Evolutionary conservation across 2,113 vertebrate species (phyloP).

Genomic region (Podocnemis expansa): DNA sequence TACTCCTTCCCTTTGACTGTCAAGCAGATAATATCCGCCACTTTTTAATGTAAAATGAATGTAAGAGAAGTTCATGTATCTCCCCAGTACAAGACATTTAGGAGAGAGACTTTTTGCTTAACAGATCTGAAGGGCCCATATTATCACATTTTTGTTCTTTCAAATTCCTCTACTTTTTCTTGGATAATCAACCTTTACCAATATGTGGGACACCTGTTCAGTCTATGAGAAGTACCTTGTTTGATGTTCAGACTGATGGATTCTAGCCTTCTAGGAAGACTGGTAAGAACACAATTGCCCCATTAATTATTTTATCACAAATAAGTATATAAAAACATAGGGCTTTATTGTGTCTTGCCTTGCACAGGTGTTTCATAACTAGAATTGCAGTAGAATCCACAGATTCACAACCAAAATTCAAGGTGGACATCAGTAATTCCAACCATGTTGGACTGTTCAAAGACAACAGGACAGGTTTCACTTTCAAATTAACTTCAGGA

Average conservation of each 20-base stretch:
- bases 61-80: background rate
- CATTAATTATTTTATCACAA: background rate
- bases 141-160: background rate
- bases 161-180: background rate
- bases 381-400: background rate
- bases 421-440: background rate
- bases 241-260: background rate
- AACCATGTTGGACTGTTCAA: background rate
- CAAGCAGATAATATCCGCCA: background rate
- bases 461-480: background rate
- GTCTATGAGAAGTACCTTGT: background rate
- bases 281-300: background rate
- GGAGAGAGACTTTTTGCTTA: background rate
- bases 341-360: background rate
- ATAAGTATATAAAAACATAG: background rate
- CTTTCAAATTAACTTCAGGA: background rate
- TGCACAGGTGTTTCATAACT: background rate
- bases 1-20: background rate
- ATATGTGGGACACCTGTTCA: background rate
- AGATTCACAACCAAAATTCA: background rate
- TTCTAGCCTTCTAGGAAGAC: background rate
- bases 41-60: background rate
- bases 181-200: background rate
- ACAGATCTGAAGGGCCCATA: background rate
- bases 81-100: background rate